Evolutionary conservation across 2,797 vertebrate genomes (phyloP), one percentile per base, ranked within the genome.

Genomic region (Xenops minutus): DNA sequence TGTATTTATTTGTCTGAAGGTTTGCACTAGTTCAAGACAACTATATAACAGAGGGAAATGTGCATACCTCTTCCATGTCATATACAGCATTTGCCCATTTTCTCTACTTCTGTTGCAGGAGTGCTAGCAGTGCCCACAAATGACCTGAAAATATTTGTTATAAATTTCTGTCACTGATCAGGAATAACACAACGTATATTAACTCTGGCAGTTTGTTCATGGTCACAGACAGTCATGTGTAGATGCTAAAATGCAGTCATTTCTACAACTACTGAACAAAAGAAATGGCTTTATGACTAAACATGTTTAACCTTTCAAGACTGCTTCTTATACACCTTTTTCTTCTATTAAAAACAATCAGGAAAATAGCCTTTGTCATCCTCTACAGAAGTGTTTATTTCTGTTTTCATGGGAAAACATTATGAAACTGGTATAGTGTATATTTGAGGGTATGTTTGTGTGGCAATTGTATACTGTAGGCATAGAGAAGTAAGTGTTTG

Each of bases 1-100:
- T 20, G 24, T 73, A 81, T 80, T 95, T 92, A 51, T 89, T 77
- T 93, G 90, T 43, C 27, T 73, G 59, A 93, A 87, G n/a, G 19
- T 87, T 69, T 92, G 20, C 24, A 32, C 19, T 52, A 27, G 71
- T 95, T 95, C 82, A 94, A 76, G 19, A 76, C 34, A 93, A 48
- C 27, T 80, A 22, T 75, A 91, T 73, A 58, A 23, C 36, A 41
- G 22, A 46, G 14, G 36, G 37, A 85, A 81, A 88, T 1, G 2
- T 75, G 14, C 27, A 46, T 72, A 36, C 18, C 13, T 91, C 58
- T 85, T 87, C 72, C 19, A 74, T 88, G 74, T 85, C 29, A 55
- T 73, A 29, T 48, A 72, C 29, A 71, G 5, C 15, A 88, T 66
- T 74, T 92, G 68, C 79, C 44, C 92, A 77, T 92, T 94, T 89